Evolutionary conservation across 2,113 vertebrate species (phyloP).

Genomic region (Martes martes): DNA sequence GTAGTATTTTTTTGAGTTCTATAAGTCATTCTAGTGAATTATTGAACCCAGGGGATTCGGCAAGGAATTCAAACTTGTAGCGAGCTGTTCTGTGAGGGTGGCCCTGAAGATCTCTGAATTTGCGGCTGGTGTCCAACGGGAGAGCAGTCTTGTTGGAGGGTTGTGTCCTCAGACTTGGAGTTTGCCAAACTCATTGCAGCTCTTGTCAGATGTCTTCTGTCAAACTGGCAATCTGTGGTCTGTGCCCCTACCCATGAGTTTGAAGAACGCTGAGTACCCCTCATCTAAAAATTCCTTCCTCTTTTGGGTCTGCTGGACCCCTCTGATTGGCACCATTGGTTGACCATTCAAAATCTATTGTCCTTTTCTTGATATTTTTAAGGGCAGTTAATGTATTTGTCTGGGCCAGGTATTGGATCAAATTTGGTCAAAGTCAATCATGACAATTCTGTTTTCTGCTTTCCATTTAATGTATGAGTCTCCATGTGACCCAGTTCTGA

Average conservation of each 20-base stretch:
- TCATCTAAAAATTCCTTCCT: neutral
- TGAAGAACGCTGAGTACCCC: neutral
- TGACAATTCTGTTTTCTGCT: neutral
- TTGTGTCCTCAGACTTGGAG: neutral
- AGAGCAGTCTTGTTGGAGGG: neutral
- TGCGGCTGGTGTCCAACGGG: neutral
- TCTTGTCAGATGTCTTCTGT: neutral
- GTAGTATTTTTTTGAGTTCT: neutral
- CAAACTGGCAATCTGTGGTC: neutral
- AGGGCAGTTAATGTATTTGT: neutral
- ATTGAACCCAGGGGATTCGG: neutral
- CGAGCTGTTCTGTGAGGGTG: neutral
- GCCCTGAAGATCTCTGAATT: neutral
- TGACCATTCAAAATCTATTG: neutral
- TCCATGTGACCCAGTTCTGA: neutral
- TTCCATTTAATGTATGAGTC: neutral
- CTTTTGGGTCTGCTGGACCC: neutral
- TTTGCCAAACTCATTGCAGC: neutral
- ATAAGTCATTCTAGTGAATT: neutral
- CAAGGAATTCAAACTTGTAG: neutral
- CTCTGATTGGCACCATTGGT: neutral
- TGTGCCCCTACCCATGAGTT: neutral
- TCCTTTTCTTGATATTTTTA: neutral
- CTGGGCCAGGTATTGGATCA: neutral
- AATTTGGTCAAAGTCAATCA: neutral